These are phyloP conservation scores for Sinosuthora webbiana DNA, from an alignment of 2,113 vertebrate species.

Conservation along the genomic window DNA sequence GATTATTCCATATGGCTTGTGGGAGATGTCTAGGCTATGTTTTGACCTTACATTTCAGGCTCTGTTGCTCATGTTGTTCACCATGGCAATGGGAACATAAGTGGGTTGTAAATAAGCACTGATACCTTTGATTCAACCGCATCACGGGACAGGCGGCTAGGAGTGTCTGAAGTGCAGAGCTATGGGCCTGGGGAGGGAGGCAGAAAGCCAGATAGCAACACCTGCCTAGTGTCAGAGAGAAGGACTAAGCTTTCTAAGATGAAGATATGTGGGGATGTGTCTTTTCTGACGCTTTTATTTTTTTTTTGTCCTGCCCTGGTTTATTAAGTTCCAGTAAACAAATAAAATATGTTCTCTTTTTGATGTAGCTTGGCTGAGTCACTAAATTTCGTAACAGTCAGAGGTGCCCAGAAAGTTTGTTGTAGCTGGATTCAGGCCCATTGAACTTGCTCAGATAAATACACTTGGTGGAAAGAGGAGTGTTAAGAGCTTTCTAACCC, in stretches of 20 bases:
- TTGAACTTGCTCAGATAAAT: neutral
- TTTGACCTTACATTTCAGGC: constrained; percentile 25
- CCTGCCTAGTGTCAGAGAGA: neutral
- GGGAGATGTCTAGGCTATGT: neutral
- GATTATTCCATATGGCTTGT: neutral
- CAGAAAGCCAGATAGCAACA: neutral
- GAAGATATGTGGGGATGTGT: neutral
- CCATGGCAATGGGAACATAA: neutral
- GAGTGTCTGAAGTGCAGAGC: neutral
- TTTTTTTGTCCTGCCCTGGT: neutral
- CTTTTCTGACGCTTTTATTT: neutral
- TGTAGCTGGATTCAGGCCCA: neutral
- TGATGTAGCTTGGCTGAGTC: neutral
- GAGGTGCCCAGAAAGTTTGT: neutral
- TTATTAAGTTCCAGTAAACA: neutral
- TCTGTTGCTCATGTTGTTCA: constrained; percentile 10
- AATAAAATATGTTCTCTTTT: neutral
- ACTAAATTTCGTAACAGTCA: neutral
- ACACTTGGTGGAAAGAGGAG: neutral
- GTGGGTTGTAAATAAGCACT: neutral
- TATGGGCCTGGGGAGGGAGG: neutral
- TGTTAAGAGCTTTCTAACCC: neutral
- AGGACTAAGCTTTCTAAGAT: neutral
- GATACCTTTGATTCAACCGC: neutral
- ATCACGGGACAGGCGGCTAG: neutral